These are phyloP conservation scores for Neodiprion lecontei DNA, from an alignment of 1,140 invertebrate species.

Conservation along the genomic window DNA sequence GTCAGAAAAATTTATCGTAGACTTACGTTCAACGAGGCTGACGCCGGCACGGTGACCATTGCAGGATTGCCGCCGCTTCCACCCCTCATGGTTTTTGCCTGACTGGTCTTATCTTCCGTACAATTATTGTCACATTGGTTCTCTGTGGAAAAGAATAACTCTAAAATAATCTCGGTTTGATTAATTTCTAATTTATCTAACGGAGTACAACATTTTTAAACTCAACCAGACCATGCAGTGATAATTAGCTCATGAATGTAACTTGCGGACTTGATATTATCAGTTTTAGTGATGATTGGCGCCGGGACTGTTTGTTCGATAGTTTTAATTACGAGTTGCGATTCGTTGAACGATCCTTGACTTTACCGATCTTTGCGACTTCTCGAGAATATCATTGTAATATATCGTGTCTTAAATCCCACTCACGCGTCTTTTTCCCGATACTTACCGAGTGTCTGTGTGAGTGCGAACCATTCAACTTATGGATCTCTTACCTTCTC, in stretches of 20 bases:
- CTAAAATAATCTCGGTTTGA: neutral
- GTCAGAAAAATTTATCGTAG: neutral
- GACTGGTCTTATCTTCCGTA: neutral
- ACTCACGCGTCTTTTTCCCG: conserved; percentile 20
- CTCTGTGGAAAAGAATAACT: neutral
- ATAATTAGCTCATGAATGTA: neutral
- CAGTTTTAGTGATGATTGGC: neutral
- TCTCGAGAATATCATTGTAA: conserved; percentile 10
- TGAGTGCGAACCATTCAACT: conserved; percentile 14
- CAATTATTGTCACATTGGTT: neutral
- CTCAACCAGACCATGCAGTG: neutral
- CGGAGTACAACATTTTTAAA: neutral
- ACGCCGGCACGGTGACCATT: conserved; percentile 60
- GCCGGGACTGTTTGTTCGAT: neutral
- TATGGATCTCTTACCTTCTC: conserved; percentile 24
- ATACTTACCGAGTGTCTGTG: neutral
- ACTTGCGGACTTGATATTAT: neutral
- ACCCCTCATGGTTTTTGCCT: conserved; percentile 50
- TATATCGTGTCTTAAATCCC: conserved; percentile 25
- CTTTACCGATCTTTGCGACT: conserved; percentile 6
- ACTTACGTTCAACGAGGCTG: conserved; percentile 49
- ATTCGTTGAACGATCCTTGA: too few relatives aligned
- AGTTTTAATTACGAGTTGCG: neutral
- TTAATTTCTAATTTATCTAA: too few relatives aligned
- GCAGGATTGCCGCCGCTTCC: conserved; percentile 52